phyloP scores from a whole-genome alignment of 1,140 invertebrate species.

The Euwallacea fornicatus region DNA sequence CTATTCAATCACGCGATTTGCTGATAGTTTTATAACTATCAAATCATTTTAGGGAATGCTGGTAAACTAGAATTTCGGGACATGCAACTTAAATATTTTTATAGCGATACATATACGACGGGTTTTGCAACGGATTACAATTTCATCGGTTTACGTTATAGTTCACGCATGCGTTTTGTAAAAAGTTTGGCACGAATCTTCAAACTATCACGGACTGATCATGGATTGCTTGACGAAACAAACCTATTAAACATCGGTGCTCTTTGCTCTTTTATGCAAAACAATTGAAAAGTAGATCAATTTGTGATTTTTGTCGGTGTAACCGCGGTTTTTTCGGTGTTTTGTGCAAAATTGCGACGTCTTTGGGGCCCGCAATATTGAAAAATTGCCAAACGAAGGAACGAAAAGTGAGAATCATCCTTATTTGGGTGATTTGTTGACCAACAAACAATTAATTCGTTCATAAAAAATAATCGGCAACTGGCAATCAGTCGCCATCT shows the following conservation, averaged over 20 bases:
- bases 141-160: no score
- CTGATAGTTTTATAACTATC: no score
- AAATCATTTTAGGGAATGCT: no score
- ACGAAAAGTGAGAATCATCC: constrained; percentile 32
- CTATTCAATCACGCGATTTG: no score
- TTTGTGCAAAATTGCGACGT: neutral
- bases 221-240: no score
- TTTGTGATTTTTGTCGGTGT: constrained; percentile 44
- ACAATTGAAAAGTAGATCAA: constrained; percentile 54
- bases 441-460: constrained; percentile 51
- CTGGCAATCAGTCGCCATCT: constrained; percentile 60
- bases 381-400: constrained; percentile 5
- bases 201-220: no score
- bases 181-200: no score
- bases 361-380: constrained; percentile 4
- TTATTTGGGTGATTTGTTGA: constrained; percentile 51
- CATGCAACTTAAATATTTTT: no score
- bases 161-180: no score
- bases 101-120: no score
- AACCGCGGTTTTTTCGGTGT: neutral
- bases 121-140: no score
- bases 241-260: constrained; percentile 32
- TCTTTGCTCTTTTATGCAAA: constrained; percentile 50
- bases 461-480: constrained; percentile 60
- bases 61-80: no score